These are phyloP conservation scores for Nycteola revayana DNA, from an alignment of 2,888 invertebrate species.

Conservation along the genomic window DNA sequence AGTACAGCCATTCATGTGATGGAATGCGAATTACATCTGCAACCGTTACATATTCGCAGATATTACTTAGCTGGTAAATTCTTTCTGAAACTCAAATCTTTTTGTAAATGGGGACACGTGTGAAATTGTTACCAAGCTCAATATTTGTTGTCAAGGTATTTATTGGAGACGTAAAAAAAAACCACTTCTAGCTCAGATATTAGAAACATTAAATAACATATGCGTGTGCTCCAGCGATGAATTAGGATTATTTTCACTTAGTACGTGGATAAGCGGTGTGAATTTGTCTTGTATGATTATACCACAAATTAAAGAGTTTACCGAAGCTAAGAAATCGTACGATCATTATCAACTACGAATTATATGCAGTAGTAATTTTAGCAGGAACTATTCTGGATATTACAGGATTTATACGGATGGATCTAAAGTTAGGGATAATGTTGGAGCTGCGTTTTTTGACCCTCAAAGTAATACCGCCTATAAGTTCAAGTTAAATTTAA, in stretches of 20 bases:
- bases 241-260: neutral
- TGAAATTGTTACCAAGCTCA: neutral
- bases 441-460: neutral
- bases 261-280: neutral
- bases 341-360: neutral
- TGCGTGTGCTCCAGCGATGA: neutral
- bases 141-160: neutral
- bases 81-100: no score
- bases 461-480: neutral
- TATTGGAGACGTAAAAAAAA: constrained; percentile 9
- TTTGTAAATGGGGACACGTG: neutral
- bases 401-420: neutral
- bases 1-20: constrained; percentile 1
- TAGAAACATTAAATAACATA: neutral
- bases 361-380: neutral
- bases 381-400: neutral
- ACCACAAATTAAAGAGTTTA: neutral
- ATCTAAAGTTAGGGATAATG: neutral
- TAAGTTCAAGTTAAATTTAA: constrained; percentile 4
- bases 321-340: neutral
- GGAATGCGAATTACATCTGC: constrained; percentile 7
- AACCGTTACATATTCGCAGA: neutral
- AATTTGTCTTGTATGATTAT: neutral
- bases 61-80: neutral
- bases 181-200: neutral